Conservation (phyloP, 2,888 invertebrate genomes). For the Pomacea canaliculata region DNA sequence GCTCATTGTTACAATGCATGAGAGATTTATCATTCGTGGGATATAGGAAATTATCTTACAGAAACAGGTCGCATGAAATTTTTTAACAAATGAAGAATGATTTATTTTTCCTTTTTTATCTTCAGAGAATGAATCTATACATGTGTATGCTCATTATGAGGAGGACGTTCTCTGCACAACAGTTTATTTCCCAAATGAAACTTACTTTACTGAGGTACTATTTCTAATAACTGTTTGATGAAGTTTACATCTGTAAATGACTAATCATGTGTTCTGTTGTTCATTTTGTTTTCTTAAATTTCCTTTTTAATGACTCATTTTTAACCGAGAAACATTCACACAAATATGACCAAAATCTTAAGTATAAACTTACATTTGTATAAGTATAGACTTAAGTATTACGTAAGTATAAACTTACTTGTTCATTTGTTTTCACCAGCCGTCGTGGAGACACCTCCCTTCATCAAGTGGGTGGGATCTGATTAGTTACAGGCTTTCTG, state of each 20-base stretch:
- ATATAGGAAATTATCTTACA: not conserved
- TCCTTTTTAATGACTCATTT: not conserved
- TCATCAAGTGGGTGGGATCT: not conserved
- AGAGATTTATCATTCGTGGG: not conserved
- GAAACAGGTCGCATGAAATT: not conserved
- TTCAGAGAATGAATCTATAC: slow-evolving; percentile 12
- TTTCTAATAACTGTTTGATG: no score
- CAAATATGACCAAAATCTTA: not conserved
- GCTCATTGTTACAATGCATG: not conserved
- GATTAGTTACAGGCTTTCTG: not conserved
- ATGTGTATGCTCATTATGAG: slow-evolving; percentile 19
- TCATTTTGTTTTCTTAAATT: not conserved
- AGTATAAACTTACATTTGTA: not conserved
- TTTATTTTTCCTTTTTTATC: not conserved
- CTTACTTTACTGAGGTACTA: slow-evolving; percentile 12
- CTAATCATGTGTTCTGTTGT: not conserved
- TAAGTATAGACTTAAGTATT: no score
- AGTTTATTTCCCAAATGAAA: slow-evolving; percentile 15
- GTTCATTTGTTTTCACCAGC: not conserved
- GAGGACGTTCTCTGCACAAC: slow-evolving; percentile 13
- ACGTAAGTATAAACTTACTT: no score
- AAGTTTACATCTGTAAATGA: not conserved
- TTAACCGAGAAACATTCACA: no score
- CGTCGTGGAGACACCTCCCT: not conserved
- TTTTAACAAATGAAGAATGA: no score